Base-by-base conservation (phyloP, 2,888 invertebrate genomes). In the Rhogogaster chlorosoma region DNA sequence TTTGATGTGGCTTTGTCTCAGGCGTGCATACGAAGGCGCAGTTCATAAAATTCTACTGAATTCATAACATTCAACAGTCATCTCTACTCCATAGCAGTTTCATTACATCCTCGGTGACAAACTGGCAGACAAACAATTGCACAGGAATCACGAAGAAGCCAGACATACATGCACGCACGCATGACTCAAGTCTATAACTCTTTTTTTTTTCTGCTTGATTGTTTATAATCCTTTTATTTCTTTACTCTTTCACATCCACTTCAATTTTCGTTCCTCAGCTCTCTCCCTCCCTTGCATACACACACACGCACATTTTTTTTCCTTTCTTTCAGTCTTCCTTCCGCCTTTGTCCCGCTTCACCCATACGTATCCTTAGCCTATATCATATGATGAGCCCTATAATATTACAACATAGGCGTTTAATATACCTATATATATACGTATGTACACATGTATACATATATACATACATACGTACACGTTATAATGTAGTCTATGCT, bases 71-170 rank as follows among this genome's bases (percentile, higher is more conserved):
- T 89, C 88, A 87, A 89, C 64, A 45, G 10, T 38, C 42, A 38
- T 57, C 64, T 36, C 42, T 67, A 42, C 57, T 80, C 26, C 45
- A 12, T 82, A 67, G 61, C 73, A 77, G 80, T 42, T 85, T 83
- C 82, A 84, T 49, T 61, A 38, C 64, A 77, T 67, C 70, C 61
- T 87, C 89, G 91, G 91, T 91, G 90, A 89, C 91, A 90, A 49
- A 92, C 91, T 91, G 92, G 92, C 91, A 90, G 90, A 91, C 89
- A 89, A 92, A 92, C 89, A 91, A 90, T 92, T 93, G 92, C 90
- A 92, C 92, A 93, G 92, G 90, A 91, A 91, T 92, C 88, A 67
- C 36, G 61, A 85, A 84, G 22, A 71, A 22, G 71, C 49, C 38
- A 83, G 32, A 45, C 42, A 61, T 78, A 36, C 88, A 87, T 86